phyloP scores from a whole-genome alignment of 2,888 invertebrate species.

The Fragum whitleyi region DNA sequence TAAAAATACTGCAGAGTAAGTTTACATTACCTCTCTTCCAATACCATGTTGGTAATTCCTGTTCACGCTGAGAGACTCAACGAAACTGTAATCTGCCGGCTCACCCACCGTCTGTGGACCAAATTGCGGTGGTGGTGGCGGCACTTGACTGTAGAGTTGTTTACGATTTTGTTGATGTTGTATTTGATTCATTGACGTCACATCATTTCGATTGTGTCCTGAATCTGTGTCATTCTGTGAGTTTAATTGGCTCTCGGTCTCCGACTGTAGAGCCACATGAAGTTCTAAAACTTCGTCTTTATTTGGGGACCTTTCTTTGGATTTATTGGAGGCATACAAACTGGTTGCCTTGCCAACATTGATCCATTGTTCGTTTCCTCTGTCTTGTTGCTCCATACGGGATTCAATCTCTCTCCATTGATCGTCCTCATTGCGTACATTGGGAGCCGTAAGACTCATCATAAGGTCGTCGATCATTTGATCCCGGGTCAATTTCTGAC shows the following conservation, averaged over 20 bases:
- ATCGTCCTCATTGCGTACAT: conserved; percentile 68
- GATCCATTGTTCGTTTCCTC: conserved; percentile 70
- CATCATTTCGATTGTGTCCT: conserved; percentile 56
- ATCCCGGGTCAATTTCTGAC: conserved; percentile 58
- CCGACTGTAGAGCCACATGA: conserved; percentile 77
- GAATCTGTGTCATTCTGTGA: conserved; percentile 82
- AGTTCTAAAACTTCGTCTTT: conserved; percentile 76
- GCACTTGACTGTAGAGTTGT: conserved; percentile 25
- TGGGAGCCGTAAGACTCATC: conserved; percentile 65
- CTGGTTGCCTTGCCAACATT: conserved; percentile 73
- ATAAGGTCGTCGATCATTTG: conserved; percentile 64
- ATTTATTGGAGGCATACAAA: conserved; percentile 63
- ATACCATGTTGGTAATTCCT: conserved; percentile 52
- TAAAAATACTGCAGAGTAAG: no score
- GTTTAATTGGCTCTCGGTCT: conserved; percentile 73
- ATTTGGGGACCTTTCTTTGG: conserved; percentile 62
- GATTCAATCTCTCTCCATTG: conserved; percentile 78
- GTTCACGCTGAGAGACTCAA: conserved; percentile 48
- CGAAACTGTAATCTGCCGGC: conserved; percentile 51
- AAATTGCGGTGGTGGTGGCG: conserved; percentile 60
- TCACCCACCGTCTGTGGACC: conserved; percentile 28
- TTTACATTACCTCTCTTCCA: conserved; percentile 57
- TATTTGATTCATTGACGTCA: conserved; percentile 55
- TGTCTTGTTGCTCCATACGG: conserved; percentile 59
- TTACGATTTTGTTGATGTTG: conserved; percentile 47